Evolutionary conservation across 2,797 vertebrate genomes (phyloP).

Genomic region (Podargus strigoides): DNA sequence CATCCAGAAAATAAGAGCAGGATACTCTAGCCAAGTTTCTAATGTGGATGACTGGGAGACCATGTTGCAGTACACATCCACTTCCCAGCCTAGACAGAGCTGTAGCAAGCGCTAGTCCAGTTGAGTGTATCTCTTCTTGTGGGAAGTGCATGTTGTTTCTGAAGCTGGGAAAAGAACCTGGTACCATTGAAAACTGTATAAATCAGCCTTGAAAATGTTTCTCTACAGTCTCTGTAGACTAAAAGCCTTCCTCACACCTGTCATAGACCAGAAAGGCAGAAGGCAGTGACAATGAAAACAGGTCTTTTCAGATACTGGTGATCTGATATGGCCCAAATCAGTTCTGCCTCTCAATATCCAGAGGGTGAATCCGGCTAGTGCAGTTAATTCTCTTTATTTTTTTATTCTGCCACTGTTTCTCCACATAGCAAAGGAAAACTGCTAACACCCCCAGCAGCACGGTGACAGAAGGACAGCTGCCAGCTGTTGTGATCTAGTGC

Average conservation of each 20-base stretch:
- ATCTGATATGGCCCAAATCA: not conserved
- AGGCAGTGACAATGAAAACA: not conserved
- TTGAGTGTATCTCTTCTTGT: accelerated
- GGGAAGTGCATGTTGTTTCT: not conserved
- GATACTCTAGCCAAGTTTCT: not conserved
- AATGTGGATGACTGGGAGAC: not conserved
- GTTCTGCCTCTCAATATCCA: not conserved
- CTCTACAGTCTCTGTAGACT: not conserved
- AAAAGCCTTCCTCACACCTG: not conserved
- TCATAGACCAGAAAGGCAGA: not conserved
- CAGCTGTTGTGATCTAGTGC: not conserved
- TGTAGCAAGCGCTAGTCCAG: not conserved
- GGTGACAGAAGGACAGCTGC: not conserved
- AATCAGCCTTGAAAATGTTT: not conserved
- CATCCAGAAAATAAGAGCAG: not conserved
- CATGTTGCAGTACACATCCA: not conserved
- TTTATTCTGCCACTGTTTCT: not conserved
- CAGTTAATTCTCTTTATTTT: not conserved
- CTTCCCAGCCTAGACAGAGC: not conserved
- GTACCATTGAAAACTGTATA: not conserved
- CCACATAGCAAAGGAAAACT: not conserved
- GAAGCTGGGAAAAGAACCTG: not conserved
- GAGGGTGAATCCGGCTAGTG: not conserved
- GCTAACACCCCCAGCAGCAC: not conserved
- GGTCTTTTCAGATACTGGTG: not conserved